phyloP scores from a whole-genome alignment of 2,888 invertebrate genomes.

The Podotricha telesiphe region DNA sequence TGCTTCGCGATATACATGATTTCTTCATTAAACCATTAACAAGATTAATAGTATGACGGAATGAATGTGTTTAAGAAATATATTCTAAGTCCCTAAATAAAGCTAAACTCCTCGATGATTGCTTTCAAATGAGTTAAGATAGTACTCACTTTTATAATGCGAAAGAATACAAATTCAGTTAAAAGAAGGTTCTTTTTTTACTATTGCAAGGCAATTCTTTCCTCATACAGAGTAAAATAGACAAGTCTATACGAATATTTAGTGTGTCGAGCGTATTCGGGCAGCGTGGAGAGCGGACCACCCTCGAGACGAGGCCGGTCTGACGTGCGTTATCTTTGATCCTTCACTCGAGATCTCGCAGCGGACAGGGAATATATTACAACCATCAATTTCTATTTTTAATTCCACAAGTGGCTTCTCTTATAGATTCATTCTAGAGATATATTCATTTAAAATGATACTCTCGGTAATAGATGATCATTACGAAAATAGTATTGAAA shows the following conservation, averaged over 20 bases:
- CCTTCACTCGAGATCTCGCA: slow-evolving; percentile 32
- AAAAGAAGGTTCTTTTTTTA: no score
- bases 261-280: not conserved
- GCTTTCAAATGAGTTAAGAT: not conserved
- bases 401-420: slow-evolving; percentile 20
- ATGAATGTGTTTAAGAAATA: not conserved
- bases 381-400: slow-evolving; percentile 25
- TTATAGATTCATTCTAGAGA: not conserved
- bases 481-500: no score
- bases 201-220: no score
- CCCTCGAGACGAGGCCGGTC: slow-evolving; percentile 19
- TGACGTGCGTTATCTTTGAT: slow-evolving; percentile 30
- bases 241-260: no score
- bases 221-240: no score
- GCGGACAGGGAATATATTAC: slow-evolving; percentile 9
- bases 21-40: slow-evolving; percentile 24
- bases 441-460: not conserved
- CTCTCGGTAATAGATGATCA: not conserved
- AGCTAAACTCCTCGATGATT: not conserved
- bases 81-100: not conserved
- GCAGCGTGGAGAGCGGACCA: not conserved
- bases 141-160: not conserved
- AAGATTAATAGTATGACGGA: slow-evolving; percentile 2
- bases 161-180: not conserved
- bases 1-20: slow-evolving; percentile 14